These are phyloP conservation scores for Catocala sponsa DNA, from an alignment of 2,888 invertebrate species.

Conservation along the genomic window DNA sequence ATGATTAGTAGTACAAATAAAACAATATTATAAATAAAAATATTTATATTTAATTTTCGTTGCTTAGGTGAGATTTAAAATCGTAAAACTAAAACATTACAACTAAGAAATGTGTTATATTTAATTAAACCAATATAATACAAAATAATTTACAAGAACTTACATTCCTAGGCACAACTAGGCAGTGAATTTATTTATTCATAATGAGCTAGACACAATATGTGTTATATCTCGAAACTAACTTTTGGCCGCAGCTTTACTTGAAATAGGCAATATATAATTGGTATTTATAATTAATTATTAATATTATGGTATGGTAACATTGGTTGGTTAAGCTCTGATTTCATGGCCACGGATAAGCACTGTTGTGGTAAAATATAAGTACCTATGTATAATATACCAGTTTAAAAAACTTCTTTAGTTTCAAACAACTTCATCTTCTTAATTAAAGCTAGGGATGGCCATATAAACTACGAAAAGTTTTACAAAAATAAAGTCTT, in stretches of 20 bases:
- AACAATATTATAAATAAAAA: conserved; percentile 60
- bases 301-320: conserved; percentile 31
- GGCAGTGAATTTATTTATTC: conserved; percentile 71
- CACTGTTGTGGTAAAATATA: too few species aligned
- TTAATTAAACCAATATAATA: conserved; percentile 70
- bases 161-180: conserved; percentile 61
- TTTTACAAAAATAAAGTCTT: background rate
- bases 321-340: conserved; percentile 34
- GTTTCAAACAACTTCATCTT: conserved; percentile 11
- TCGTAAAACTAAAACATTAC: conserved; percentile 59
- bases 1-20: conserved; percentile 40
- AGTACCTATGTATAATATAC: too few species aligned
- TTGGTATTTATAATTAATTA: conserved; percentile 8
- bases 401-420: too few species aligned
- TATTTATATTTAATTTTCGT: conserved; percentile 63
- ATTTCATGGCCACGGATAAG: conserved; percentile 6
- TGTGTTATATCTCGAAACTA: conserved; percentile 30
- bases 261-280: conserved; percentile 13
- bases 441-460: conserved; percentile 78
- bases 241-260: conserved; percentile 29
- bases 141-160: conserved; percentile 78
- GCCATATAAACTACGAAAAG: conserved; percentile 62
- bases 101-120: conserved; percentile 51
- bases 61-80: conserved; percentile 71
- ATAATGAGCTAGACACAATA: conserved; percentile 44